phyloP scores from a whole-genome alignment of 2,888 invertebrate genomes.

The Lamproptera curius region DNA sequence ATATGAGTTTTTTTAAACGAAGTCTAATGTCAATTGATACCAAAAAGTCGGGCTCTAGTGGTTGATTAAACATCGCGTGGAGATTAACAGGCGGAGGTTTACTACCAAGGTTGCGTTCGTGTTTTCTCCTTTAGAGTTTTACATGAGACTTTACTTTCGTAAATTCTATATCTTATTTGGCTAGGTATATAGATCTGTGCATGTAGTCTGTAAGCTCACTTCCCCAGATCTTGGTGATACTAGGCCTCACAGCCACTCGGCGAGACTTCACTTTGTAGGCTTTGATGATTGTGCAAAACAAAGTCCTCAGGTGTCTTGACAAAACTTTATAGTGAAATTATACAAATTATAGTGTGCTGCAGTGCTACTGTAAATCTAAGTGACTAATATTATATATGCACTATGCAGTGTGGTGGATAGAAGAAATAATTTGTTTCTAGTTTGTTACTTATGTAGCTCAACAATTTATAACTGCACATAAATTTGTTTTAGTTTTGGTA shows the following conservation, averaged over 20 bases:
- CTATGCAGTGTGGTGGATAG: slow-evolving; percentile 23
- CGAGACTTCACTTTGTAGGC: slow-evolving; percentile 19
- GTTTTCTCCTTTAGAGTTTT: too few relatives aligned
- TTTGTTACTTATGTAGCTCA: slow-evolving; percentile 27
- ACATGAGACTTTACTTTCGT: too few relatives aligned
- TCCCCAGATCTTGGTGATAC: too few relatives aligned
- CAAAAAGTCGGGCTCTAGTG: too few relatives aligned
- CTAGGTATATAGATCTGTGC: slow-evolving; percentile 2
- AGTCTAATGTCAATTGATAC: too few relatives aligned
- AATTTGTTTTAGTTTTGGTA: slow-evolving; percentile 10
- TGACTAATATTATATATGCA: slow-evolving; percentile 16
- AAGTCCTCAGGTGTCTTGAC: slow-evolving; percentile 9
- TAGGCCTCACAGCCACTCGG: slow-evolving; percentile 12
- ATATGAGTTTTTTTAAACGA: too few relatives aligned
- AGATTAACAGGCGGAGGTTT: too few relatives aligned
- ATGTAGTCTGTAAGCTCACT: slow-evolving; percentile 22
- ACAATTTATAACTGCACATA: slow-evolving; percentile 34
- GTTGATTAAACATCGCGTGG: too few relatives aligned
- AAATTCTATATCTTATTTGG: too few relatives aligned
- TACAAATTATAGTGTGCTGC: slow-evolving; percentile 12
- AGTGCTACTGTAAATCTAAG: slow-evolving; percentile 10
- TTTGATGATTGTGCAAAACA: not conserved
- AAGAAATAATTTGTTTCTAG: slow-evolving; percentile 27
- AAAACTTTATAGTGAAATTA: slow-evolving; percentile 27
- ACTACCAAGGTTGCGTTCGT: too few relatives aligned